Base-by-base conservation (phyloP, 1,140 invertebrate genomes). In the Drosophila pandora region DNA sequence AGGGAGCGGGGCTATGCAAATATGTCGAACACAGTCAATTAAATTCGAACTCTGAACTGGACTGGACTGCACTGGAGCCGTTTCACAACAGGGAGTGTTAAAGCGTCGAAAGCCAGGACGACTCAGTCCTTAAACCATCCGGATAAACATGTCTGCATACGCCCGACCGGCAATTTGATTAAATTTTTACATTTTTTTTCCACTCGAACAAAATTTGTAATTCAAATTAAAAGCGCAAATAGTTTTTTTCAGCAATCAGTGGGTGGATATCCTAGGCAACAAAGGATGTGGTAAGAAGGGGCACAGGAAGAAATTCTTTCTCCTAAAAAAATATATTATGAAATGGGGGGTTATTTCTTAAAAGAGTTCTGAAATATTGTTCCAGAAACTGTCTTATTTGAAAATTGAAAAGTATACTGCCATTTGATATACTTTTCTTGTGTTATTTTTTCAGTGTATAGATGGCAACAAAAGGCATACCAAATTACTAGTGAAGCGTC, bases 191-290 rank as follows among this genome's bases (percentile, higher is more conserved):
- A 4, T 12, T 49, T 71, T 71, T 71, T 57, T 41, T 32, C 43
- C 60, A 75, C 70, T 78, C 67, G 83, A 78, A 65, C 64, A 83
- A 85, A 87, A 87, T 87, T 87, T 87, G 83, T 83, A 87, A 88
- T 87, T 87, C 83, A 87, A 87, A 87, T 87, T 87, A 87, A 87
- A 88, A 87, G 83, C 67, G 78, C 83, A 82, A 87, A 88, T 78
- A 85, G 83, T 77, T 79, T 76, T 83, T 79, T 76, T 50, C 34
- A 34, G 30, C 56, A 72, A 53, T 22, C 22, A 41, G 21, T 21
- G 23, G 25, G 30, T 4, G 22, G 45, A 37, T 37, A 12, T 37
- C 2, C 12, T 37, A 10, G 34, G 34, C 34, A n/a, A n/a, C 34
- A 37, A 37, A 37, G 34, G 34, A 34, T 34, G 32, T 34, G 32